These are phyloP conservation scores for Lissocephala sabroskyi DNA, from an alignment of 2,888 invertebrate species.

Conservation along the genomic window DNA sequence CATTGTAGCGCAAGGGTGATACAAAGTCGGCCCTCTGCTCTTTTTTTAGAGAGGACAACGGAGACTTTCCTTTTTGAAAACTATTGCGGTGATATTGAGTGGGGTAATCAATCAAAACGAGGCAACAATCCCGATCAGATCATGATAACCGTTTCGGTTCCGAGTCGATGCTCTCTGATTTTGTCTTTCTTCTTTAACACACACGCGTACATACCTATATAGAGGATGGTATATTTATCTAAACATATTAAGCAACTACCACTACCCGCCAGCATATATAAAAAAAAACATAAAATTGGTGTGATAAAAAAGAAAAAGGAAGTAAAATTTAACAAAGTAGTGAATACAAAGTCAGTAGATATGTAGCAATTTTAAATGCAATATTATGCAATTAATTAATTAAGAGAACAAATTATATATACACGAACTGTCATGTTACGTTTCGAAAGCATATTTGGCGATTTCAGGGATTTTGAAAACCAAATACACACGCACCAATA, in stretches of 20 bases:
- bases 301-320: constrained; percentile 47
- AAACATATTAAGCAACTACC: constrained; percentile 52
- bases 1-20: constrained; percentile 62
- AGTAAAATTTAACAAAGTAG: neutral
- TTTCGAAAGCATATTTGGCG: too few species aligned
- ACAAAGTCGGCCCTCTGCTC: too few species aligned
- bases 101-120: too few species aligned
- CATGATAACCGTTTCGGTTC: too few species aligned
- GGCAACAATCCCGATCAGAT: too few species aligned
- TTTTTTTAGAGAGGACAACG: constrained; percentile 11
- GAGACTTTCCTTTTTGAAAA: too few species aligned
- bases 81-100: too few species aligned
- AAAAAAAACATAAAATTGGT: constrained; percentile 47
- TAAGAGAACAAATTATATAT: constrained; percentile 17
- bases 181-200: too few species aligned
- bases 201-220: too few species aligned
- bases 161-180: too few species aligned
- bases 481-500: constrained; percentile 1
- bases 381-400: constrained; percentile 2
- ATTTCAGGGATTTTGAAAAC: constrained; percentile 3
- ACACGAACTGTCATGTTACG: neutral
- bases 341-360: constrained; percentile 25
- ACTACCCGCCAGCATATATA: constrained; percentile 68
- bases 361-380: constrained; percentile 17
- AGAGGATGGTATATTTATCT: neutral